Percentiles rank a stretch among this genome's conserved stretches.
Conservation (phyloP, 2,797 vertebrate genomes). For the Loriculus beryllinus region DNA sequence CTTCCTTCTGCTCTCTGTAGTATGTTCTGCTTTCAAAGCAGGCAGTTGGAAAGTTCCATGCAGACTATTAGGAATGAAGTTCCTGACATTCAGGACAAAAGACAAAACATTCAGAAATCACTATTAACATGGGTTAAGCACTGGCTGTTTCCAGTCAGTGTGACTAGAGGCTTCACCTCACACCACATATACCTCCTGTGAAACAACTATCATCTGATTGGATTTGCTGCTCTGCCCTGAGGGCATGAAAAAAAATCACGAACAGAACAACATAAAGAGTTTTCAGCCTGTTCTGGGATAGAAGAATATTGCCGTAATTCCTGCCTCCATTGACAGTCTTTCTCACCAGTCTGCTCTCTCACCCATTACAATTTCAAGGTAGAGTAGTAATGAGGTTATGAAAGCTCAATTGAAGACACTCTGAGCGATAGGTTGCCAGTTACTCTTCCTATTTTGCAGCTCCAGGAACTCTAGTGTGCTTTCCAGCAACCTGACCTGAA, state of each 20-base stretch:
- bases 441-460: neutral
- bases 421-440: neutral
- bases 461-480: neutral
- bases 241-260: neutral
- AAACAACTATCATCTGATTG: neutral
- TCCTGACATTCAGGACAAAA: too few relatives aligned
- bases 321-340: neutral
- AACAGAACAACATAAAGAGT: neutral
- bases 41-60: rapidly evolving
- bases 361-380: neutral
- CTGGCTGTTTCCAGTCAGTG: neutral
- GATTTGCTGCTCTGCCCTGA: neutral
- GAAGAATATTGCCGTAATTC: neutral
- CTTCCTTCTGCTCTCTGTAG: neutral
- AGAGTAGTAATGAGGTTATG: neutral
- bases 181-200: neutral
- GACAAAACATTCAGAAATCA: neutral
- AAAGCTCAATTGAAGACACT: neutral
- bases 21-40: neutral
- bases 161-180: neutral
- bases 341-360: neutral
- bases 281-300: neutral
- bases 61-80: neutral
- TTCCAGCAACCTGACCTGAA: neutral
- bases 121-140: neutral